Evolutionary conservation across 2,113 vertebrate species (phyloP).

Genomic region (Eulemur macaco): DNA sequence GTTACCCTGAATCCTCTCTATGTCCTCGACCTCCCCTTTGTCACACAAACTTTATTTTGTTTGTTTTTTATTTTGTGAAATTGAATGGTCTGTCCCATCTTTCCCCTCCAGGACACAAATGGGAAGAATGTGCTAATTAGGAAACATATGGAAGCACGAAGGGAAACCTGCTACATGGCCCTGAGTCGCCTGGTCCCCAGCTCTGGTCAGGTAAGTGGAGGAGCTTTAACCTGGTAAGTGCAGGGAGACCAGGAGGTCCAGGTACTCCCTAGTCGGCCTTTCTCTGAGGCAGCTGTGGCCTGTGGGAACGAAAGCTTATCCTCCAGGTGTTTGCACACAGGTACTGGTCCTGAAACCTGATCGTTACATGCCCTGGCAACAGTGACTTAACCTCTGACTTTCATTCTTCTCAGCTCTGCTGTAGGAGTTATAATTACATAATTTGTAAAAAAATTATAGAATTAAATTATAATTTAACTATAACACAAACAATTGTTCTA

Average conservation of each 20-base stretch:
- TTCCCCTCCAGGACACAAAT: neutral
- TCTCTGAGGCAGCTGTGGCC: neutral
- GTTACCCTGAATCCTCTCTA: too few species aligned
- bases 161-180: neutral
- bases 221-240: neutral
- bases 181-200: neutral
- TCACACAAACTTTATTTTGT: neutral
- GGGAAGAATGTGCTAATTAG: neutral
- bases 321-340: neutral
- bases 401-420: neutral
- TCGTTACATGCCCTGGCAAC: neutral
- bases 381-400: neutral
- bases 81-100: neutral
- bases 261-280: neutral
- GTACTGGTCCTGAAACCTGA: neutral
- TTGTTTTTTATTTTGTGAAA: slow-evolving; percentile 32
- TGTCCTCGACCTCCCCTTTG: neutral
- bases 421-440: neutral
- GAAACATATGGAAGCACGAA: neutral
- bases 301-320: neutral
- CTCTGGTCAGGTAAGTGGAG: neutral
- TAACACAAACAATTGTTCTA: neutral
- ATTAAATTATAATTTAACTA: neutral
- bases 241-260: neutral
- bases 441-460: neutral